A percentile compares a stretch with the other conserved stretches of the same genome.
Conservation (phyloP, 2,888 invertebrate species). For the Timema podura region DNA sequence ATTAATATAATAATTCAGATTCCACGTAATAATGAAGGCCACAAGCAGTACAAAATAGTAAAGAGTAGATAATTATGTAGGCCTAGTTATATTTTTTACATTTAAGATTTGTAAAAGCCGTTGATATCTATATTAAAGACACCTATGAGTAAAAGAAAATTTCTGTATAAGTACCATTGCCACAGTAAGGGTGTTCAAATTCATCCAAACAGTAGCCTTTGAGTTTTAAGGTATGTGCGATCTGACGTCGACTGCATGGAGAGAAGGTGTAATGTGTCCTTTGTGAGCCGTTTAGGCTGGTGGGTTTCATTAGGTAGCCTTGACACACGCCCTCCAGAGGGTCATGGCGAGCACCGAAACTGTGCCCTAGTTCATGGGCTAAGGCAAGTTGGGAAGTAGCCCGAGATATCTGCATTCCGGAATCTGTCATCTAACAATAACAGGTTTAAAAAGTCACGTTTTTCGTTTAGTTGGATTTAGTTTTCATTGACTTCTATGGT, state of each 20-base stretch:
- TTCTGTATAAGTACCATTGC: constrained; percentile 46
- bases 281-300: constrained; percentile 43
- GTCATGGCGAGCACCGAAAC: constrained; percentile 55
- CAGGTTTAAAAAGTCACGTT: too few species aligned
- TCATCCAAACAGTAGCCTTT: constrained; percentile 51
- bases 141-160: too few species aligned
- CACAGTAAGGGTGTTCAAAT: constrained; percentile 49
- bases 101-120: too few species aligned
- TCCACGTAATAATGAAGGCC: too few species aligned
- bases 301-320: constrained; percentile 51
- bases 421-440: too few species aligned
- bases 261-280: constrained; percentile 48
- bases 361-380: constrained; percentile 52
- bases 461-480: too few species aligned
- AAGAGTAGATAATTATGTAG: too few species aligned
- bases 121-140: too few species aligned
- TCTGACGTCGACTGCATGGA: constrained; percentile 49
- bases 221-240: constrained; percentile 47
- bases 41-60: too few species aligned
- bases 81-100: too few species aligned
- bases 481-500: too few species aligned
- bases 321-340: constrained; percentile 41
- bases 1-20: too few species aligned
- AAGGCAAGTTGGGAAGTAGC: constrained; percentile 41
- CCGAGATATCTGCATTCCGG: constrained; percentile 46